Conservation (phyloP, 2,113 vertebrate genomes). For the Myxocyprinus asiaticus region DNA sequence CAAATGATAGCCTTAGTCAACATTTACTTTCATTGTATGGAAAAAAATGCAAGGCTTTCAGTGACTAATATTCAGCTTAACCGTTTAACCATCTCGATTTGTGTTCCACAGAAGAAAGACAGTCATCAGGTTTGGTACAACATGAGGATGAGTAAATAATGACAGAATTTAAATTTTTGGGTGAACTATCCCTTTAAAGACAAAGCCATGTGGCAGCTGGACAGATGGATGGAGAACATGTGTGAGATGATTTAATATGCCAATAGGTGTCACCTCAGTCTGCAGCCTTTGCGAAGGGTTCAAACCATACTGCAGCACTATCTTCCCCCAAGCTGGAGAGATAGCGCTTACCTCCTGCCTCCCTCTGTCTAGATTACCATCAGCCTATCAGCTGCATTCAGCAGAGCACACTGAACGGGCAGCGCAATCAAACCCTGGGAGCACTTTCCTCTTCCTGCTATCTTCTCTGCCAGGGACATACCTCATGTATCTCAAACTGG, state of each 20-base stretch:
- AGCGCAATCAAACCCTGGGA: conserved; percentile 52
- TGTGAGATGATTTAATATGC: conserved; percentile 63
- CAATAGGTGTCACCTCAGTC: conserved; percentile 54
- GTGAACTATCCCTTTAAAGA: too few species aligned
- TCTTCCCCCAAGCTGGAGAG: conserved; percentile 51
- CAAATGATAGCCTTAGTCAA: too few species aligned
- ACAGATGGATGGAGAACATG: conserved; percentile 5
- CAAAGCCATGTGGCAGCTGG: conserved; percentile 21
- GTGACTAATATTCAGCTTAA: too few species aligned
- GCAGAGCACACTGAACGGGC: conserved; percentile 33
- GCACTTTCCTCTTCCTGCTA: conserved; percentile 28
- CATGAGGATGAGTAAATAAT: too few species aligned
- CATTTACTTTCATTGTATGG: too few species aligned
- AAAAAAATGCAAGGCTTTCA: too few species aligned
- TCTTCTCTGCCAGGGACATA: conserved; percentile 32
- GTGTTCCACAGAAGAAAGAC: too few species aligned
- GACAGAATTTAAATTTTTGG: too few species aligned
- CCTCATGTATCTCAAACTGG: conserved; percentile 14
- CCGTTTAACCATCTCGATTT: too few species aligned
- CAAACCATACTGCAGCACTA: conserved; percentile 68
- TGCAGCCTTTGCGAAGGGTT: conserved; percentile 59
- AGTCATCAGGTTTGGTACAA: too few species aligned
- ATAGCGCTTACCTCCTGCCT: conserved; percentile 31
- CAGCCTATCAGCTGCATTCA: conserved; percentile 57
- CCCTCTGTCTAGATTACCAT: conserved; percentile 66